Evolutionary conservation across 2,797 vertebrate species (phyloP).

Genomic region (Gymnothorax javanicus): DNA sequence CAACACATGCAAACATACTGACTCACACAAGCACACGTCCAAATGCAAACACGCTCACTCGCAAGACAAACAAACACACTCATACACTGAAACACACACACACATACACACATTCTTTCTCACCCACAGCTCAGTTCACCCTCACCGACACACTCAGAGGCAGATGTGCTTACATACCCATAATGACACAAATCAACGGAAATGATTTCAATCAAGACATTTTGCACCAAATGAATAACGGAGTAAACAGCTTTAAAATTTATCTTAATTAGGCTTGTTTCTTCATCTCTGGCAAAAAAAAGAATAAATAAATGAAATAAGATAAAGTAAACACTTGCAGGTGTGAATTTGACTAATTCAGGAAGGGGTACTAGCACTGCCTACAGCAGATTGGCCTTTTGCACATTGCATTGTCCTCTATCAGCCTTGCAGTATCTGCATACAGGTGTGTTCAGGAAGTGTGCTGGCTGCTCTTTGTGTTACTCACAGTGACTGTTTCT

Average conservation of each 20-base stretch:
- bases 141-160: not conserved
- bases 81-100: too few relatives aligned
- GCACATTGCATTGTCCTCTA: not conserved
- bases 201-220: not conserved
- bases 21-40: not conserved
- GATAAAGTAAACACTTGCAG: not conserved
- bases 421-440: conserved; percentile 40
- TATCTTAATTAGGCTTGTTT: not conserved
- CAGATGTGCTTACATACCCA: not conserved
- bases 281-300: not conserved
- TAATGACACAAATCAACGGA: not conserved
- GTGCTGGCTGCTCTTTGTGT: conserved; percentile 25
- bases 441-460: conserved; percentile 30
- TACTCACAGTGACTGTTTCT: conserved; percentile 24
- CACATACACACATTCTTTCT: not conserved
- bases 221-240: not conserved
- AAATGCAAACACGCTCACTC: not conserved
- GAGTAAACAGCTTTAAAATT: not conserved
- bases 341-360: not conserved
- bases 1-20: too few relatives aligned
- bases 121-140: not conserved
- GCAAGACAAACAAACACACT: not conserved
- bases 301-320: not conserved
- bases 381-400: too few relatives aligned
- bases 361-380: not conserved